Conservation (phyloP, 2,113 vertebrate species). For the Bos indicus region DNA sequence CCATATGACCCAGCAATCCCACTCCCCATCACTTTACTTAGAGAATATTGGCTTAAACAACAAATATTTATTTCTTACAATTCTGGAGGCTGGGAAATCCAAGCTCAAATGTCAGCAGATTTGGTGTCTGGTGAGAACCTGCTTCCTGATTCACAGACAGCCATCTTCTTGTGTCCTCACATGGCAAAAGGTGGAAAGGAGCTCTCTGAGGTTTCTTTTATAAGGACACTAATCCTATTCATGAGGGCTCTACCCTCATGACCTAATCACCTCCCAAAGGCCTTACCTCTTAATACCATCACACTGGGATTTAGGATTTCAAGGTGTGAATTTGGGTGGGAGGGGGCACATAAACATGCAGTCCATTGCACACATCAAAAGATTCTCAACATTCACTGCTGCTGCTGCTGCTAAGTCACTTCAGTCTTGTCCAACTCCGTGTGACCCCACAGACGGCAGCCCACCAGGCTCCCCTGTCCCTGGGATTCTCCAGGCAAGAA, state of each 20-base stretch:
- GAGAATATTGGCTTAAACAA: neutral
- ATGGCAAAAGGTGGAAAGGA: neutral
- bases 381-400: neutral
- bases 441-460: too few species aligned
- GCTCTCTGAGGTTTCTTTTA: neutral
- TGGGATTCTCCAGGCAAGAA: too few species aligned
- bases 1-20: neutral
- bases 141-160: neutral
- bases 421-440: too few species aligned
- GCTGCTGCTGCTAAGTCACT: too few species aligned
- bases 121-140: neutral
- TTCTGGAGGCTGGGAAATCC: neutral
- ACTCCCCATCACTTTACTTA: neutral
- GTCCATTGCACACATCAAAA: neutral
- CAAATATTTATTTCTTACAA: neutral
- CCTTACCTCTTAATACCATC: neutral
- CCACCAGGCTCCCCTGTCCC: too few species aligned
- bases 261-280: neutral
- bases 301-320: neutral
- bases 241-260: neutral
- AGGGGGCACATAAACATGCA: neutral
- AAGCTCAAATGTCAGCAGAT: neutral
- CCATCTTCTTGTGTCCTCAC: neutral
- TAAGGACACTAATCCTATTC: neutral
- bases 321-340: neutral